A percentile compares a stretch with the other conserved stretches of the same genome.
Evolutionary conservation across 1,140 invertebrate species (phyloP).

Genomic region (Pseudachorutes palmiensis): DNA sequence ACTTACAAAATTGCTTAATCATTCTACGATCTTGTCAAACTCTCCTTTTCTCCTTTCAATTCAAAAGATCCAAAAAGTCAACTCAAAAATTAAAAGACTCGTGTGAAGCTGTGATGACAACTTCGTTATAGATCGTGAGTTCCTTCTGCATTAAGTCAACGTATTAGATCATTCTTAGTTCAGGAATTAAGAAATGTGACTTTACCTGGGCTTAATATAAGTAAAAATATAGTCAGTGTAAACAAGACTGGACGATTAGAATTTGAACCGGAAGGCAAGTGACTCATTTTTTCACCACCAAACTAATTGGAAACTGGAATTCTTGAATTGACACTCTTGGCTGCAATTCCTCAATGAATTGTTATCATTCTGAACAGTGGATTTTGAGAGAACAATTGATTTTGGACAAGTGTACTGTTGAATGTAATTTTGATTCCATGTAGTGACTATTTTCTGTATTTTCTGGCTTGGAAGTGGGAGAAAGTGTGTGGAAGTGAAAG

Average conservation of each 20-base stretch:
- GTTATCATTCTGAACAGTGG: background rate
- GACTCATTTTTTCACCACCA: constrained; percentile 6
- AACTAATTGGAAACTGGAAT: background rate
- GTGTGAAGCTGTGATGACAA: no score
- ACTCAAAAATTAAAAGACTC: no score
- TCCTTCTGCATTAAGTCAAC: no score
- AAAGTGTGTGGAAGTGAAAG: constrained; percentile 1
- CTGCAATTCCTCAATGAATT: no score
- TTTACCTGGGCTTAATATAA: constrained; percentile 17
- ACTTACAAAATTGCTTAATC: no score
- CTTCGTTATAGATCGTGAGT: no score
- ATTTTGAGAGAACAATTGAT: background rate
- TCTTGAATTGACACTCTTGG: background rate
- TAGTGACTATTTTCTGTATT: no score
- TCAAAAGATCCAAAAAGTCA: no score
- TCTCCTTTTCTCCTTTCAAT: background rate
- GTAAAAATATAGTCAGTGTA: constrained; percentile 23
- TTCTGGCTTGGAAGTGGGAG: background rate
- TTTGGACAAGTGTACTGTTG: no score
- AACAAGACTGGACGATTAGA: constrained; percentile 3
- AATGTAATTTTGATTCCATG: no score
- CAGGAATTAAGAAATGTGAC: no score
- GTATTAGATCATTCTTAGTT: no score
- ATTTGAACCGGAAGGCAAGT: constrained; percentile 10
- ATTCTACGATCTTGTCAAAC: background rate